A percentile compares a stretch with the other conserved stretches of the same genome.
Conservation (phyloP, 2,888 invertebrate species). For the Xestia ashworthii region DNA sequence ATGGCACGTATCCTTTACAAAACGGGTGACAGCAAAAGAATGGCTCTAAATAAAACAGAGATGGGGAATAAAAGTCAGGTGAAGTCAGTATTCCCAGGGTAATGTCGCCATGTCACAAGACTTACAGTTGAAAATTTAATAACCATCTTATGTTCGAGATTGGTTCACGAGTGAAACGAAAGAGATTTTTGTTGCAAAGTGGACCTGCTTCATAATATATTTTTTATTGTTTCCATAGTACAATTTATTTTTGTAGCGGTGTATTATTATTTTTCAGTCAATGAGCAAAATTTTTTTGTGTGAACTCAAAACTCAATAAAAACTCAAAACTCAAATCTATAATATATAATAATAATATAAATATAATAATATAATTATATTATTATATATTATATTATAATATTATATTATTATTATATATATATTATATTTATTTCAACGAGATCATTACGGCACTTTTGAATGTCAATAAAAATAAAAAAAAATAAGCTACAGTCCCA, state of each 20-base stretch:
- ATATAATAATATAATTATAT: too few species aligned
- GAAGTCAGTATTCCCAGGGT: slow-evolving; percentile 57
- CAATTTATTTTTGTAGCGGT: not conserved
- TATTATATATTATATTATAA: too few species aligned
- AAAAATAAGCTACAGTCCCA: too few species aligned
- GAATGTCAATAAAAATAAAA: too few species aligned
- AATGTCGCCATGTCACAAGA: slow-evolving; percentile 50
- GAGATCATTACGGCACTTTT: too few species aligned
- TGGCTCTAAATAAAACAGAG: slow-evolving; percentile 64
- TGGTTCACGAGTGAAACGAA: slow-evolving; percentile 24
- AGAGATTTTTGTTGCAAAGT: slow-evolving; percentile 35
- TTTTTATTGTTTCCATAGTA: not conserved
- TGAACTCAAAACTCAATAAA: too few species aligned
- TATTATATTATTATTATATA: too few species aligned
- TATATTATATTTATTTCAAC: too few species aligned
- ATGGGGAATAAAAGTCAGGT: slow-evolving; percentile 68
- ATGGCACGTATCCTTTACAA: slow-evolving; percentile 53
- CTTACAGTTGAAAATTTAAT: slow-evolving; percentile 53
- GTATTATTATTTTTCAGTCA: not conserved
- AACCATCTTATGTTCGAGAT: slow-evolving; percentile 37
- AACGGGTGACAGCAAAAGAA: slow-evolving; percentile 60
- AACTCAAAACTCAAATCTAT: too few species aligned
- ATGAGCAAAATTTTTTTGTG: not conserved
- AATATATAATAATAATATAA: too few species aligned
- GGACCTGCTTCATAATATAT: not conserved